phyloP scores from a whole-genome alignment of 2,113 vertebrate genomes.

The Ascaphus truei region DNA sequence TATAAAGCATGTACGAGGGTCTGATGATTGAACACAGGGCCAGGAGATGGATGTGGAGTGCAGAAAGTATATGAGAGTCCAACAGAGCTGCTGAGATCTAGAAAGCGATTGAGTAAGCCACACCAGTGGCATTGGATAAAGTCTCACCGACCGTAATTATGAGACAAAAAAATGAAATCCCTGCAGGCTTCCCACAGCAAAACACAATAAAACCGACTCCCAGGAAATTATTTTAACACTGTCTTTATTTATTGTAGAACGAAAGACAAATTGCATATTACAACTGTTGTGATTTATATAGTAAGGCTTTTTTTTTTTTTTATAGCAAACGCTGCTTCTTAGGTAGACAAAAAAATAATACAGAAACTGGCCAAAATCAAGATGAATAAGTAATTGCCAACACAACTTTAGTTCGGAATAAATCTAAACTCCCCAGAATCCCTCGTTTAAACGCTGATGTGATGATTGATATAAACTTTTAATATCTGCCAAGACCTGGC shows the following conservation, averaged over 20 bases:
- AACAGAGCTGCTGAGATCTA: background rate
- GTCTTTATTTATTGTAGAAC: constrained; percentile 60
- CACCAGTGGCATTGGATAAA: constrained; percentile 1
- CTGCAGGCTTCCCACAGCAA: constrained; percentile 47
- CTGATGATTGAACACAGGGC: constrained; percentile 65
- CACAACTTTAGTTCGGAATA: too few species aligned
- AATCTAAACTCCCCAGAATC: too few species aligned
- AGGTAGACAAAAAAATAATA: too few species aligned
- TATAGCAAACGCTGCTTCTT: too few species aligned
- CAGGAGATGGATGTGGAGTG: constrained; percentile 54
- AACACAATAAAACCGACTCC: constrained; percentile 51
- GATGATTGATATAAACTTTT: too few species aligned
- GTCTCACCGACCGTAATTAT: constrained; percentile 46
- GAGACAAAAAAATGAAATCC: constrained; percentile 50
- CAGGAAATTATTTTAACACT: constrained; percentile 61
- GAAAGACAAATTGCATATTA: constrained; percentile 60
- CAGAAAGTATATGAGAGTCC: constrained; percentile 55
- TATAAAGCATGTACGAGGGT: constrained; percentile 68
- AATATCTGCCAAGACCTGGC: too few species aligned
- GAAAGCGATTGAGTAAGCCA: background rate
- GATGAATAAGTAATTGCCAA: too few species aligned
- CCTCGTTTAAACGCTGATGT: too few species aligned
- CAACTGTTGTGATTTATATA: constrained; percentile 41
- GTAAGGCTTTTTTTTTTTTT: too few species aligned
- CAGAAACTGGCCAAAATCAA: too few species aligned